Evolutionary conservation across 1,140 invertebrate species (phyloP).

Genomic region (Myzus persicae): DNA sequence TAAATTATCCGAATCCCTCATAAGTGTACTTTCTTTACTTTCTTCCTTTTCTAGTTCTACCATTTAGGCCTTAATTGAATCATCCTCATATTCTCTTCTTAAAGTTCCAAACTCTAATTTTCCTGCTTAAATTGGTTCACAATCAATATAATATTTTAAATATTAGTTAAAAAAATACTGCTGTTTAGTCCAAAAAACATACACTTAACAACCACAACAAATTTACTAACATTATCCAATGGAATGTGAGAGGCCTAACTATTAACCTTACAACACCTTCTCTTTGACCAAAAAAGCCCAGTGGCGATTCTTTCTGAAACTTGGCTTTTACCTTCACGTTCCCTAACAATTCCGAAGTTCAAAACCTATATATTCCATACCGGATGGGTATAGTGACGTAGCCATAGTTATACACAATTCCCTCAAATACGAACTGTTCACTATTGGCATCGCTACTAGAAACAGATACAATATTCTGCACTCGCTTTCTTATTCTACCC

Average conservation of each 20-base stretch:
- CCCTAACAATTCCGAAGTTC: not conserved
- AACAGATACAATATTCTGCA: no score
- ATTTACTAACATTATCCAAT: not conserved
- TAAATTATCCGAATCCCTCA: not conserved
- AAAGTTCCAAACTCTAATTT: not conserved
- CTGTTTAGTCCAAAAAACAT: no score
- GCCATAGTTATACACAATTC: not conserved
- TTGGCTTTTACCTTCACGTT: not conserved
- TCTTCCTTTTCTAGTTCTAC: not conserved
- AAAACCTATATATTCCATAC: not conserved
- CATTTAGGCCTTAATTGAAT: not conserved
- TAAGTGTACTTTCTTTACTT: not conserved
- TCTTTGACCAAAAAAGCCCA: not conserved
- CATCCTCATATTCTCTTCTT: not conserved
- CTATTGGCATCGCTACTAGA: not conserved
- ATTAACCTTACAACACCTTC: not conserved
- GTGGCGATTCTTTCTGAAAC: not conserved
- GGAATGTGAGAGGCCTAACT: no score
- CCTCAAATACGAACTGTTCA: no score
- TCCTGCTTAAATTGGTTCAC: no score
- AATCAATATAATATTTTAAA: no score
- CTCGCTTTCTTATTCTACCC: no score
- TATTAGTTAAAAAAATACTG: no score
- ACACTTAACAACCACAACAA: not conserved
- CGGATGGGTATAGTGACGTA: not conserved